Evolutionary conservation across 2,888 invertebrate genomes (phyloP).

Genomic region (Oscheius sp.): DNA sequence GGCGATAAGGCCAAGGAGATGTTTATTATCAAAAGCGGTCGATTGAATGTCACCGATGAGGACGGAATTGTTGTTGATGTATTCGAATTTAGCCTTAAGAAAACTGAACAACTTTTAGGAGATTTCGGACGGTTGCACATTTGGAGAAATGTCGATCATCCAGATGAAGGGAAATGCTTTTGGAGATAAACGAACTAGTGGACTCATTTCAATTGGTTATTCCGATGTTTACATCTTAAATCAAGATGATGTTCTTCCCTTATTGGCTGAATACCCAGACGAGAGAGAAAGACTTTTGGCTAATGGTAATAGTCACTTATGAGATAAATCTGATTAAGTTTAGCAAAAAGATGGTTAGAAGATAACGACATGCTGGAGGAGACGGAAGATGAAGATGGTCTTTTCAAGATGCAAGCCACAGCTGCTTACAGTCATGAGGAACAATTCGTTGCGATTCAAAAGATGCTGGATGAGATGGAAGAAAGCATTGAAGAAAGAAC

Average conservation of each 20-base stretch:
- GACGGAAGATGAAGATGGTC: background rate
- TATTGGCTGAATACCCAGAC: conserved; percentile 54
- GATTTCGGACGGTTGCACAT: conserved; percentile 54
- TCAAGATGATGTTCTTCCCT: conserved; percentile 56
- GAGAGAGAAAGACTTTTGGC: conserved; percentile 40
- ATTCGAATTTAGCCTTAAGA: background rate
- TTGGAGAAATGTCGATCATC: conserved; percentile 62
- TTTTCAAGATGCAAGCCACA: background rate
- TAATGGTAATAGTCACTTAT: conserved; percentile 43
- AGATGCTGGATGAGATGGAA: background rate
- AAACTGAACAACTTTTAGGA: background rate
- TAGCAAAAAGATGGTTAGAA: conserved; percentile 43
- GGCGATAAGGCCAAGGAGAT: conserved; percentile 63
- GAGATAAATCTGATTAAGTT: background rate
- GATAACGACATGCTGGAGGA: conserved; percentile 11
- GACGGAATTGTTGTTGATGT: conserved; percentile 27
- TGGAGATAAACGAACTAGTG: conserved; percentile 17
- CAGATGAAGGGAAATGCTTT: conserved; percentile 47
- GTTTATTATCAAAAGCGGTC: conserved; percentile 62
- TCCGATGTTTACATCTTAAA: conserved; percentile 65
- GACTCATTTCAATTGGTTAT: conserved; percentile 58
- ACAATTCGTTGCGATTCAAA: conserved; percentile 1
- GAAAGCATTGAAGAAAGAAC: too few relatives aligned
- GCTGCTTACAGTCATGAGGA: conserved; percentile 4
- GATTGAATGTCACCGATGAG: conserved; percentile 47